Base-by-base conservation (phyloP, 2,797 vertebrate species). In the Liasis olivaceus region DNA sequence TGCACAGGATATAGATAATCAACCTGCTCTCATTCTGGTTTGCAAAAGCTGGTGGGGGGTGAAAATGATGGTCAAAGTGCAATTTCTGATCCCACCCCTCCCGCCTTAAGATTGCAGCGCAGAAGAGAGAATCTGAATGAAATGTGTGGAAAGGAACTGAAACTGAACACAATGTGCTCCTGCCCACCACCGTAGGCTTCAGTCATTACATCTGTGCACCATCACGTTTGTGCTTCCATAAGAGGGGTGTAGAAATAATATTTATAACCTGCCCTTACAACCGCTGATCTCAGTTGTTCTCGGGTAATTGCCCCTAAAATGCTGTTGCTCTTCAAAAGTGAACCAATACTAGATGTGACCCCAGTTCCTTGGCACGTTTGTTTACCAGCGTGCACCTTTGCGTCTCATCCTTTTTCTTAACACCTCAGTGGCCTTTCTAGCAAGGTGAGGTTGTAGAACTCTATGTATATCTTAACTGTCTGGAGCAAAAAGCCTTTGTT, bases 401-500 rank as follows among this genome's bases (percentile, higher is more conserved):
- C 2, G 14, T 58, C 12, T 47, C 47, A 24, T 89, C 15, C 11
- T 5, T 81, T 13, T 54, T 5, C 31, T 17, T 24, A 15, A 56
- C 22, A 17, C 9, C 9, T 56, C 26, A 5, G 14, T 11, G 22
- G 81, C 62, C 90, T 56, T 91, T 59, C 15, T 24, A 28, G 60
- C 20, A 15, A 54, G 60, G 24, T 54, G 26, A 58, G 69, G 94
- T 88, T 90, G 69, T 22, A 63, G 59, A 88, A 92, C 47, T 77
- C n/a, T 64, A 0, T 90, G 1, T 51, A 56, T 0, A 7, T 60
- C 2, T 42, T 11, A 26, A 20, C 56, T 47, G 85, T 92, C 51
- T 60, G 93, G 92, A 28, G 63, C 84, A 84, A 54, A 54, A 94
- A 64, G 5, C 31, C 17, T 93, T 42, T 84, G 6, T 90, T 54